Conservation (phyloP, 2,113 vertebrate species). For the Catharus fuscescens region DNA sequence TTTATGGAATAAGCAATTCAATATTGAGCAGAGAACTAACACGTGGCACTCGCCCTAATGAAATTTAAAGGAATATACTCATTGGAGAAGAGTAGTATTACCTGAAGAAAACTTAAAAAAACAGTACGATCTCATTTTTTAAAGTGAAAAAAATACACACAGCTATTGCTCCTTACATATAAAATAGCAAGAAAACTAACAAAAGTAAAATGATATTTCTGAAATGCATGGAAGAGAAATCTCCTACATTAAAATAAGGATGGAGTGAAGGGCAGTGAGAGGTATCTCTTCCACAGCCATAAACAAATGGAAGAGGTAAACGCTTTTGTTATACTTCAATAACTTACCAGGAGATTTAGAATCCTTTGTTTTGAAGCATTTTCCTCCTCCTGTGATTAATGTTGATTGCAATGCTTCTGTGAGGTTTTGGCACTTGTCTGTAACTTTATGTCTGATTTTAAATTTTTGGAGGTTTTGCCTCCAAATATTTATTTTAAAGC, state of each 20-base stretch:
- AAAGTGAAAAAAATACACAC: background rate
- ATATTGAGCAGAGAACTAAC: background rate
- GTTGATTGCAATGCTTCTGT: background rate
- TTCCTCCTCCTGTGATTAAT: background rate
- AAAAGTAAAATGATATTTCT: background rate
- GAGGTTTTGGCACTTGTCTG: background rate
- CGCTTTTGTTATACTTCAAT: background rate
- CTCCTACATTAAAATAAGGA: background rate
- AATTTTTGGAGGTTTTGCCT: background rate
- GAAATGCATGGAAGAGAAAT: background rate
- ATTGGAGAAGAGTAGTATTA: background rate
- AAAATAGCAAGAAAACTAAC: background rate
- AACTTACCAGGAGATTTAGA: background rate
- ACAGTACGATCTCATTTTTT: background rate
- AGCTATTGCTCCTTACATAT: background rate
- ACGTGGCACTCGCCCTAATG: background rate
- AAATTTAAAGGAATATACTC: background rate
- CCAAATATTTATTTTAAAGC: constrained; percentile 26
- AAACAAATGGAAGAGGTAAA: background rate
- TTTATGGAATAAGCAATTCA: background rate
- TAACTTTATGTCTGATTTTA: background rate
- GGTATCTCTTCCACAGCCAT: background rate
- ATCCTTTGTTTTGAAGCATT: background rate
- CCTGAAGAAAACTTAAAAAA: background rate
- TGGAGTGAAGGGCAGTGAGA: background rate